Evolutionary conservation across 2,888 invertebrate species (phyloP), one percentile per base, ranked within the genome.

Genomic region (Hypomecis atomaria): DNA sequence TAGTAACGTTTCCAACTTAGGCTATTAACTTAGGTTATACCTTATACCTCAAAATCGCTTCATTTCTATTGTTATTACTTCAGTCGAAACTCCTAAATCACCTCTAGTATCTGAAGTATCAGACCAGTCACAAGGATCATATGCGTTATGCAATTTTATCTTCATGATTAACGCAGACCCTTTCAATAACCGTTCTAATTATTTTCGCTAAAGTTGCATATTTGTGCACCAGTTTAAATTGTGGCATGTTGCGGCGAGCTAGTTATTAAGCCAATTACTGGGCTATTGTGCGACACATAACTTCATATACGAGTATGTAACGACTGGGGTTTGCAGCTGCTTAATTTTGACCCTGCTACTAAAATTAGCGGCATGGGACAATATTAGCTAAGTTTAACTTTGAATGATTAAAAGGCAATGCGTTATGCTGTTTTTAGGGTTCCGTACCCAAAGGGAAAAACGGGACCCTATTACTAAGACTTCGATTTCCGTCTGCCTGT

Each of bases 181-280:
- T 56, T 47, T 56, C 38, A 56, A 52, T 57, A 23, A 23, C 23
- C 23, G 23, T 52, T 4, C 37, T n/a, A n/a, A n/a, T n/a, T 60
- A 52, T 62, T 68, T 66, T 61, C 54, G 40, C 57, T 66, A 65
- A 55, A 66, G 59, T 61, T 52, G 52, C 58, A 57, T 67, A 67
- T 71, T 70, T 71, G 66, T 69, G 66, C 72, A 65, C 63, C 65
- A 71, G 63, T 71, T 70, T 49, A 67, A 62, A 69, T 66, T 63
- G 63, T 67, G 69, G 62, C 62, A 59, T 62, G 56, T 66, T 61
- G 61, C 59, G 56, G 70, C 67, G 61, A 63, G 62, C 59, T 63
- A 69, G 61, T 72, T 65, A 72, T 72, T 72, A 70, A 70, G 70
- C 67, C 67, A 72, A 72, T 72, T 72, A 71, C 70, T 59, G 70